Percentiles rank a stretch among this genome's conserved stretches.
Evolutionary conservation across 2,888 invertebrate species (phyloP).

Genomic region (Mimas tiliae): DNA sequence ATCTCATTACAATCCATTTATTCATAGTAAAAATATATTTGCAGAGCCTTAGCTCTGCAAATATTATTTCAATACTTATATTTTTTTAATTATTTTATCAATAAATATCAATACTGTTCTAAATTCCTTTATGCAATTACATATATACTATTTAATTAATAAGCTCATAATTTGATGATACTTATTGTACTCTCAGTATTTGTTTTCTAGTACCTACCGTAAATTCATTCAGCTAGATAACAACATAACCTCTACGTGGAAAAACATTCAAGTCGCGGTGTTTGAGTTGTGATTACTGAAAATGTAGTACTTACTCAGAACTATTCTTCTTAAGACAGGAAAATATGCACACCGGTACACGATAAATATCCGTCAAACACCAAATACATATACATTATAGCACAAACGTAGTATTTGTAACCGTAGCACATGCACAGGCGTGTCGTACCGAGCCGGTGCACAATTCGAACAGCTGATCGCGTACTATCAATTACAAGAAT

Average conservation of each 20-base stretch:
- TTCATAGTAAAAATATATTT: no score
- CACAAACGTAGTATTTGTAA: slow-evolving; percentile 74
- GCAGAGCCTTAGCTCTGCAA: no score
- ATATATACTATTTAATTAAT: background rate
- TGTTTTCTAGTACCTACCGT: background rate
- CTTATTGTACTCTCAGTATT: background rate
- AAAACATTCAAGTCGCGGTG: slow-evolving; percentile 35
- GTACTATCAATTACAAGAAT: slow-evolving; percentile 30
- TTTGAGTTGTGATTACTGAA: slow-evolving; percentile 32
- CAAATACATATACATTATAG: slow-evolving; percentile 66
- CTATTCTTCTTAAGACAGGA: slow-evolving; percentile 49
- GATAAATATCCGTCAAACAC: slow-evolving; percentile 65
- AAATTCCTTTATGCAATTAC: no score
- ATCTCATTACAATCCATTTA: no score
- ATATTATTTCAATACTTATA: no score
- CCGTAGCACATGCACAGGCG: slow-evolving; percentile 70
- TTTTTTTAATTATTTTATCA: background rate
- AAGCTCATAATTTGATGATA: background rate
- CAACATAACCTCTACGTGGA: slow-evolving; percentile 31
- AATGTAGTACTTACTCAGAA: slow-evolving; percentile 58
- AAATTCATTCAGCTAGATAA: background rate
- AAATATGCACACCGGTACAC: slow-evolving; percentile 50
- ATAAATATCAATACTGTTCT: no score
- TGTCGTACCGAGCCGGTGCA: slow-evolving; percentile 54
- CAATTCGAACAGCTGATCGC: slow-evolving; percentile 73